Conservation (phyloP, 2,888 invertebrate species). For the Catocala nupta region DNA sequence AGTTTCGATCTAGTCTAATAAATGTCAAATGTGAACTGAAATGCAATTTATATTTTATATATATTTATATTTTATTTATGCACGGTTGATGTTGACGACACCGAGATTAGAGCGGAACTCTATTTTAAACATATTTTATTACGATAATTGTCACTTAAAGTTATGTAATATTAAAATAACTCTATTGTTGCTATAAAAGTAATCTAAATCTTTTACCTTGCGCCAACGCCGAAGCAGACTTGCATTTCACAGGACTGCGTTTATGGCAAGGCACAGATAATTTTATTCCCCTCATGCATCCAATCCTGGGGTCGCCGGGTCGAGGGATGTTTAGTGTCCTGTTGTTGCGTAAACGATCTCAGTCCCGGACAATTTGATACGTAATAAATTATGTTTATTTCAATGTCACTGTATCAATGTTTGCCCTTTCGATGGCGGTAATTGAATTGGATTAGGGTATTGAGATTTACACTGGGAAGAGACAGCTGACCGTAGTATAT, state of each 20-base stretch:
- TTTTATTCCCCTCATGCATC: conserved; percentile 78
- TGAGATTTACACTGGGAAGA: neutral
- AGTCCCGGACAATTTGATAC: conserved; percentile 76
- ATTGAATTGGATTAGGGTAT: conserved; percentile 37
- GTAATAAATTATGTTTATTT: conserved; percentile 76
- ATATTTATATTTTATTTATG: too few species aligned
- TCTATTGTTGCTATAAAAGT: too few species aligned
- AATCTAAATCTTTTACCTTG: conserved; percentile 44
- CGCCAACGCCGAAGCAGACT: conserved; percentile 53
- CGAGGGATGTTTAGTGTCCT: conserved; percentile 72
- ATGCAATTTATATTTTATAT: too few species aligned
- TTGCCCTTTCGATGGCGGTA: conserved; percentile 47
- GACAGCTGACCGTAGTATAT: neutral
- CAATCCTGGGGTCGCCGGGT: conserved; percentile 62
- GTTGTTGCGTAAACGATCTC: conserved; percentile 79
- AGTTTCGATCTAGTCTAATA: too few species aligned
- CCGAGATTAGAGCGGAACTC: too few species aligned
- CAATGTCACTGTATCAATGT: conserved; percentile 64
- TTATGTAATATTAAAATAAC: too few species aligned
- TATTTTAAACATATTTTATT: too few species aligned
- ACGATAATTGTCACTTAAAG: too few species aligned
- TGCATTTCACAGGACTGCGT: conserved; percentile 67
- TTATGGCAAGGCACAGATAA: conserved; percentile 71
- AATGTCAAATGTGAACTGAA: too few species aligned
- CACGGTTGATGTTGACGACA: too few species aligned